Base-by-base conservation (phyloP, 2,113 vertebrate species). In the Bujurquina vittata region DNA sequence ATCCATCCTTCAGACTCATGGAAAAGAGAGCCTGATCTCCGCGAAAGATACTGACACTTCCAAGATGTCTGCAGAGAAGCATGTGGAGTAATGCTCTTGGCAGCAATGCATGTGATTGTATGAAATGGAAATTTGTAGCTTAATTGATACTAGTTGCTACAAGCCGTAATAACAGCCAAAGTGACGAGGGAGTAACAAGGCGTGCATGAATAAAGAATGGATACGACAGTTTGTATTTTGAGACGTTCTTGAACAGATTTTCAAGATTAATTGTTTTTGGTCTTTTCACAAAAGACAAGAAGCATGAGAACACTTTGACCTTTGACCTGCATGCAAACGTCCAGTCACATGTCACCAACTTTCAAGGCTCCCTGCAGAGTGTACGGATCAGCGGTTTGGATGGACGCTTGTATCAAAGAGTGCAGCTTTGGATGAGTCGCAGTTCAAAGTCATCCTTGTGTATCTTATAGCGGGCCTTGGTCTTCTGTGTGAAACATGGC, bases 91-190 rank as follows among this genome's bases (percentile, higher is more conserved):
- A 91, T 26, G 35, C 73, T 85, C 75, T 85, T 93, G 91, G 93
- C 90, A 88, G 82, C 61, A 26, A 26, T 10, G 3, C 26, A 18
- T 37, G 63, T 8, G 87, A 86, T 81, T 77, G 77, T 58, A 90
- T 90, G 62, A 62, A 87, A 86, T 88, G 73, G 78, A 87, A 86
- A 90, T 91, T 84, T 89, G 86, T 80, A 87, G 69, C 80, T 90
- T 89, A 84, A 94, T 92, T 91, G 89, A 90, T 90, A 76, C 91
- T 91, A 86, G 91, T 88, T 89, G 83, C 69, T 90, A 93, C 88
- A 92, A 87, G 91, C 60, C 54, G 1, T 29, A 31, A 49, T 20
- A 65, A 84, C 75, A 87, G 73, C 86, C 37, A 61, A 60, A 54
- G 59, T 18, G 82, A 80, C 77, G 77, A 86, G 63, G 49, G 22